Conservation (phyloP, 2,797 vertebrate species). For the Intellagama lesueurii region DNA sequence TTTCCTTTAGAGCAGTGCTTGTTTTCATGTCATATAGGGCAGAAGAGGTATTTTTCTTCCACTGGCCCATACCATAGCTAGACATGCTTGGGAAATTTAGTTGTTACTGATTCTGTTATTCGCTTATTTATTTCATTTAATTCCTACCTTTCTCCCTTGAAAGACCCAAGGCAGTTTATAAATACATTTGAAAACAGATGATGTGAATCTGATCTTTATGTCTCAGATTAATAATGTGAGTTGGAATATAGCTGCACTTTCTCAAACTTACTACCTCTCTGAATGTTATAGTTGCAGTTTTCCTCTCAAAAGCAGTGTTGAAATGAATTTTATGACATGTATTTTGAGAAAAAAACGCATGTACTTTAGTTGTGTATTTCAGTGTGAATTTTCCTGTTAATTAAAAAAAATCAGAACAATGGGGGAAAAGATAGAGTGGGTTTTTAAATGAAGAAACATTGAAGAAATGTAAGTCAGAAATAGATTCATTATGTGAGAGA, state of each 20-base stretch:
- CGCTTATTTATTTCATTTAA: no score
- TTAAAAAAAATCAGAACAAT: background rate
- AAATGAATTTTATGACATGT: background rate
- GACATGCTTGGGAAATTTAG: background rate
- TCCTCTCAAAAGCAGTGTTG: no score
- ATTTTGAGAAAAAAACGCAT: background rate
- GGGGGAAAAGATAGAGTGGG: background rate
- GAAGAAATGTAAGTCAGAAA: background rate
- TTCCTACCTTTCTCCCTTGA: no score
- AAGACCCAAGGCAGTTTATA: no score
- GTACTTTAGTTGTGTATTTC: background rate
- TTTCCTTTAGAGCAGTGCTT: background rate
- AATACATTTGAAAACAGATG: no score
- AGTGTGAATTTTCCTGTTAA: background rate
- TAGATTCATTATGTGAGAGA: background rate
- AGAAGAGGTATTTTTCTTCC: slow-evolving; percentile 17
- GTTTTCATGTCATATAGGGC: background rate
- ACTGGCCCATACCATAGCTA: slow-evolving; percentile 17
- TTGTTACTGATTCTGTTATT: background rate
- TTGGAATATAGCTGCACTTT: background rate
- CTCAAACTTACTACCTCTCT: background rate
- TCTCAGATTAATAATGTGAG: background rate
- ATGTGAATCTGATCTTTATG: background rate
- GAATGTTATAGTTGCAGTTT: background rate
- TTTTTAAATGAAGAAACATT: background rate